Conservation (phyloP, 2,113 vertebrate species). For the Lepidothrix coronata region DNA sequence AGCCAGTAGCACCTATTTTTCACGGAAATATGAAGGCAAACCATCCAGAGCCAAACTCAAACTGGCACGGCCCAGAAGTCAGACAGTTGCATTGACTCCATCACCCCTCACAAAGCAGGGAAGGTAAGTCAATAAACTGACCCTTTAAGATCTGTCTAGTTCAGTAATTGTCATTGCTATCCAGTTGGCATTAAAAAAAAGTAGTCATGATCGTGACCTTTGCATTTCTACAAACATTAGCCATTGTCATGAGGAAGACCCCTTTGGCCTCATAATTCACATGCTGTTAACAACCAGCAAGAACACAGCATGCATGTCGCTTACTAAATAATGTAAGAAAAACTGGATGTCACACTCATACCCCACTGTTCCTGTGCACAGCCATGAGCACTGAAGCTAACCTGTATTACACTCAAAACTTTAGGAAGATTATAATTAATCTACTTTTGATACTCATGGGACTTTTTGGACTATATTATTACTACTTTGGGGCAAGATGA, state of each 20-base stretch:
- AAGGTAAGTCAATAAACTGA: constrained; percentile 11
- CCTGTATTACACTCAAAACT: background rate
- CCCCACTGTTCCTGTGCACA: background rate
- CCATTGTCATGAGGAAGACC: constrained; percentile 49
- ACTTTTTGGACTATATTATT: background rate
- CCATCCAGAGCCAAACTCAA: background rate
- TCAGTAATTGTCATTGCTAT: background rate
- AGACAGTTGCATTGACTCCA: background rate
- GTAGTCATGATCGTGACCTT: constrained; percentile 47
- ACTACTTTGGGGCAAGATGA: background rate
- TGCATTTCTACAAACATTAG: constrained; percentile 50
- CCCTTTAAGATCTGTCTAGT: background rate
- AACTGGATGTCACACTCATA: background rate
- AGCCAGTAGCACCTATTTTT: background rate
- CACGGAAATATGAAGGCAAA: background rate
- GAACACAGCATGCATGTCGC: constrained; percentile 38
- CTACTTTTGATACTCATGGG: background rate
- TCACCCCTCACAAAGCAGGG: background rate
- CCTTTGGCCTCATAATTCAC: constrained; percentile 58
- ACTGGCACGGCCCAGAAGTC: background rate
- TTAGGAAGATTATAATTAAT: background rate
- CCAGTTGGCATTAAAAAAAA: constrained; percentile 28
- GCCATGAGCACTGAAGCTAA: background rate
- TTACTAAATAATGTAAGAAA: constrained; percentile 42
- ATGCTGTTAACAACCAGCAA: constrained; percentile 56